These are phyloP conservation scores for Patiria miniata DNA, from an alignment of 35 echinoderm and acorn worm species.

Conservation along the genomic window DNA sequence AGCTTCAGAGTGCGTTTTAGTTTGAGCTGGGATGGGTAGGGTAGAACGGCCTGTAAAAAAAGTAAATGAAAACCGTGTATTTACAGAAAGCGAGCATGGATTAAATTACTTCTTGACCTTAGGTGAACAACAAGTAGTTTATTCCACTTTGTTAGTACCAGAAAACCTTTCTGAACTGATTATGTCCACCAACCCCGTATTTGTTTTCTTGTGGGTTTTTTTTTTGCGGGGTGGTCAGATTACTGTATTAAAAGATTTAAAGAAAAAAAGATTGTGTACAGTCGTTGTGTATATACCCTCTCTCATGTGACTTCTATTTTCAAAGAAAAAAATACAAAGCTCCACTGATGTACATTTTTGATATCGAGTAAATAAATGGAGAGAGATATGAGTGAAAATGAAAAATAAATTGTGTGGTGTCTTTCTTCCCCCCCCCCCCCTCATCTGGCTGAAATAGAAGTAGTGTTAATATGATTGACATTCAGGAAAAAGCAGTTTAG, in stretches of 20 bases:
- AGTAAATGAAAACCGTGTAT: too few species aligned
- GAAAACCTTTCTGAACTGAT: not conserved
- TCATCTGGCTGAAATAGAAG: too few species aligned
- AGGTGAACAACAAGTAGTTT: not conserved
- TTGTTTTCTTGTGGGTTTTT: too few species aligned
- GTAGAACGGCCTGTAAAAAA: too few species aligned
- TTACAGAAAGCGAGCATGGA: not conserved
- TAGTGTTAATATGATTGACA: too few species aligned
- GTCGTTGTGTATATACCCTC: constrained; percentile 24
- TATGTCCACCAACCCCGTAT: not conserved
- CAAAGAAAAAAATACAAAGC: constrained; percentile 28
- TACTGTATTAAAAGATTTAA: constrained; percentile 1
- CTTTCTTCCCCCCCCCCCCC: too few species aligned
- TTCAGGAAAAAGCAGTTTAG: too few species aligned
- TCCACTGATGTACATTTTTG: constrained; percentile 31
- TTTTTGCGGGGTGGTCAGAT: constrained; percentile 1
- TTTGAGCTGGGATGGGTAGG: not conserved
- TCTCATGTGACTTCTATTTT: constrained; percentile 34
- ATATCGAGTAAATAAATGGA: constrained; percentile 32
- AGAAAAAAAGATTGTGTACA: constrained; percentile 1
- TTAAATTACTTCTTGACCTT: too few species aligned
- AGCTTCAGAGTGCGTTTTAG: not conserved
- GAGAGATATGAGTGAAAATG: constrained; percentile 15
- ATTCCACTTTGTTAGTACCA: constrained; percentile 1
- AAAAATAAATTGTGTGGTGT: too few species aligned